phyloP scores from a whole-genome alignment of 2,888 invertebrate genomes.

The Drosophila tripunctata region DNA sequence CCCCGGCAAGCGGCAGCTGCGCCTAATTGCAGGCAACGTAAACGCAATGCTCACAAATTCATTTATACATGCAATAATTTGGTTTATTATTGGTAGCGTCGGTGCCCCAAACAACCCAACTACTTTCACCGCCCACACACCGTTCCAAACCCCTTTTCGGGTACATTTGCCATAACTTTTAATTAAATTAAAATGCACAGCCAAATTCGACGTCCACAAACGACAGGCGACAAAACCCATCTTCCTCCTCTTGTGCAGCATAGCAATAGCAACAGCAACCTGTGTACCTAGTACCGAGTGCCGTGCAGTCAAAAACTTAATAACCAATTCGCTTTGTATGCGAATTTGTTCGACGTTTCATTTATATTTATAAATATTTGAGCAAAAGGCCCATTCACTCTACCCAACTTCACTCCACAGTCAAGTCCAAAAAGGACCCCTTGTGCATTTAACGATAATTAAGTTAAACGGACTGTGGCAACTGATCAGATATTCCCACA shows the following conservation, averaged over 20 bases:
- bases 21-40: slow-evolving; percentile 75
- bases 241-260: neutral
- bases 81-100: slow-evolving; percentile 71
- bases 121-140: slow-evolving; percentile 10
- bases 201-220: slow-evolving; percentile 50
- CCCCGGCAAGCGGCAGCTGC: slow-evolving; percentile 62
- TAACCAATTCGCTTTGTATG: slow-evolving; percentile 75
- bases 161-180: slow-evolving; percentile 75
- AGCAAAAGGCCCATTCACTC: slow-evolving; percentile 44
- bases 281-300: too few species aligned
- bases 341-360: slow-evolving; percentile 42
- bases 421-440: slow-evolving; percentile 23
- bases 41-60: slow-evolving; percentile 64
- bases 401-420: neutral
- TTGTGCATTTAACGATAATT: slow-evolving; percentile 47
- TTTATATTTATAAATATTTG: slow-evolving; percentile 75
- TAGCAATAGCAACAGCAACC: too few species aligned
- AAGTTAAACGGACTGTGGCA: slow-evolving; percentile 52
- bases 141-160: slow-evolving; percentile 28
- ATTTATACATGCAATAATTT: slow-evolving; percentile 78
- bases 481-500: slow-evolving; percentile 24
- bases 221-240: slow-evolving; percentile 7
- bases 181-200: slow-evolving; percentile 78
- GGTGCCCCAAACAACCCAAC: slow-evolving; percentile 28
- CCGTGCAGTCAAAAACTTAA: slow-evolving; percentile 56